Percentiles rank a stretch among this genome's conserved stretches.
Conservation (phyloP, 2,113 vertebrate species). For the Calypte anna region DNA sequence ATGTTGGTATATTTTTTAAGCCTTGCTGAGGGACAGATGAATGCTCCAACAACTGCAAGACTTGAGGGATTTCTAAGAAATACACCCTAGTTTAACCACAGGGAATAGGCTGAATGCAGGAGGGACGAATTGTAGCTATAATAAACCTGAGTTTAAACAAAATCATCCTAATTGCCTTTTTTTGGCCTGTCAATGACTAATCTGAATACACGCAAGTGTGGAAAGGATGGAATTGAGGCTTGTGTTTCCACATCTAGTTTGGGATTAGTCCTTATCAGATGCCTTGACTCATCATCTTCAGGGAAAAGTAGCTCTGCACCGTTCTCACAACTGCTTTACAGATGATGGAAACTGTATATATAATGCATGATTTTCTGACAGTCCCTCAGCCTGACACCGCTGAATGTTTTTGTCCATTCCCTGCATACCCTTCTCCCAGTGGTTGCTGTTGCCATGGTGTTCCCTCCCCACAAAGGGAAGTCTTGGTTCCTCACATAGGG, state of each 20-base stretch:
- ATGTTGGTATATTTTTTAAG: not conserved
- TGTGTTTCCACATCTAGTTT: not conserved
- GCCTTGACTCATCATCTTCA: not conserved
- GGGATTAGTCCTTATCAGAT: not conserved
- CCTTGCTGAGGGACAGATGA: not conserved
- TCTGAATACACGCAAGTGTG: not conserved
- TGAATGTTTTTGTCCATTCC: not conserved
- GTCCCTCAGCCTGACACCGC: not conserved
- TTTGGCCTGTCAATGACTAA: not conserved
- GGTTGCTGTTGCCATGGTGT: not conserved
- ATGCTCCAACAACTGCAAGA: not conserved
- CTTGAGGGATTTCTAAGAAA: constrained; percentile 23
- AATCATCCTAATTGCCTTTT: not conserved
- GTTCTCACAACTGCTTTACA: not conserved
- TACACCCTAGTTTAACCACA: not conserved
- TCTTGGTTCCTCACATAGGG: not conserved
- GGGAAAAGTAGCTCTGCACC: not conserved
- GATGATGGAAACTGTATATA: not conserved
- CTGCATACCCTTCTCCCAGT: not conserved
- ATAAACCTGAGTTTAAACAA: not conserved
- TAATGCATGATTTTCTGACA: not conserved
- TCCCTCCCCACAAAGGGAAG: not conserved
- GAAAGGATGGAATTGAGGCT: not conserved
- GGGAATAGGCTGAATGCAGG: not conserved
- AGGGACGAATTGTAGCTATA: not conserved